Base-by-base conservation (phyloP, 2,888 invertebrate species). In the Papilio demoleus region DNA sequence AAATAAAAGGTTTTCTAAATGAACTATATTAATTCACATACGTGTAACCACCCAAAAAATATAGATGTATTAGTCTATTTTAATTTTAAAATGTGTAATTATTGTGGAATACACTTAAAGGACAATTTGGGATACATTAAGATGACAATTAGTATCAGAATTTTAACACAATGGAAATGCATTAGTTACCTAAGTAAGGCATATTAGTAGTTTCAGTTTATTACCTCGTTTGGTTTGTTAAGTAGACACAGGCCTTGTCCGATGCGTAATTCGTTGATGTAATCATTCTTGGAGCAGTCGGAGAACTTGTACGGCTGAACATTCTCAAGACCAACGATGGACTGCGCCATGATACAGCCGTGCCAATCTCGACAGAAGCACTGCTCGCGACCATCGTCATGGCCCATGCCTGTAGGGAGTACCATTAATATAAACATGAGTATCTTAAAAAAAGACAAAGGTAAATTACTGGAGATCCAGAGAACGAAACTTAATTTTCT, bases 261-360 rank as follows among this genome's bases (percentile, higher is more conserved):
- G 73, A 95, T 95, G 78, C 97, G 94, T 76, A 99, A 94, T 77
- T 97, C 95, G 80, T 97, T 96, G 85, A 97, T 96, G 90, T 98
- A 98, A 88, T 98, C 98, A 73, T 95, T 95, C 89, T 96, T 95
- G 84, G 98, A 98, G 93, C 99, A 99, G 82, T 98, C 97, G 45
- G 98, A 98, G 93, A 99, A 99, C 93, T 98, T 97, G 93, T 98
- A 98, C 2, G 99, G 98, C 87, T 98, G 98, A 64, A 98, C 97
- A 86, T 97, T 97, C 85, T 98, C 97, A 79, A 96, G 93, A 38
- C 98, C 97, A 56, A 98, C 97, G 81, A 98, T 97, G 73, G 96
- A 96, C 91, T 97, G 97, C 65, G 97, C 96, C 98, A 98, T 98
- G 86, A 98, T 98, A 90, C 98, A 98, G 72, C 98, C 98, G 88